Percentiles rank a stretch among this genome's conserved stretches.
Evolutionary conservation across 2,113 vertebrate species (phyloP).

Genomic region (Abramis brama): DNA sequence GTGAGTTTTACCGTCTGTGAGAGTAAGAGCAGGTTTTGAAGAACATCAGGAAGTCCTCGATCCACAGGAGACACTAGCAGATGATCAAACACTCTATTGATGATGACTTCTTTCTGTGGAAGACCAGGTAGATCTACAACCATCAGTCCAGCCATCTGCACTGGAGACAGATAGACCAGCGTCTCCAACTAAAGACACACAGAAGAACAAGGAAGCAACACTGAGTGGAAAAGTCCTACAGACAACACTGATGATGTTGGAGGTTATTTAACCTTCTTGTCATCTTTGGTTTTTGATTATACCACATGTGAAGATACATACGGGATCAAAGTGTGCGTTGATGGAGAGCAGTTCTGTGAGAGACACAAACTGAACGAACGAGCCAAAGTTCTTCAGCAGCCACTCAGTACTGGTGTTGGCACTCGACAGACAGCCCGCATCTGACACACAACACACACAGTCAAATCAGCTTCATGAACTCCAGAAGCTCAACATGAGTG

Average conservation of each 20-base stretch:
- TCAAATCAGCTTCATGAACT: neutral
- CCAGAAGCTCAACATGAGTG: neutral
- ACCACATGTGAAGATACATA: constrained; percentile 50
- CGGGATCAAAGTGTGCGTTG: constrained; percentile 65
- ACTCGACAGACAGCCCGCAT: constrained; percentile 56
- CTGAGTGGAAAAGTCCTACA: neutral
- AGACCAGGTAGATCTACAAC: constrained; percentile 35
- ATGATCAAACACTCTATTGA: constrained; percentile 65
- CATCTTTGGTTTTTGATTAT: no score
- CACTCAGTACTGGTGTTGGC: constrained; percentile 64
- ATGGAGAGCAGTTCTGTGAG: constrained; percentile 58
- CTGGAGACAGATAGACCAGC: constrained; percentile 57
- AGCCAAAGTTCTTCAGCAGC: constrained; percentile 66
- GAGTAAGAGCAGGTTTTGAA: constrained; percentile 42
- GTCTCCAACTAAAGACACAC: constrained; percentile 62
- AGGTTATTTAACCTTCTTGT: neutral
- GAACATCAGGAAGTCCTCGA: constrained; percentile 50
- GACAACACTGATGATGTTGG: no score
- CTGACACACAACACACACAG: constrained; percentile 1
- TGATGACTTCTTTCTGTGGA: constrained; percentile 52
- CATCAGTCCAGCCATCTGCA: constrained; percentile 67
- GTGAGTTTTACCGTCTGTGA: constrained; percentile 54
- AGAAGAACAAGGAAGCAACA: neutral
- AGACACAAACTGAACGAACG: constrained; percentile 57
- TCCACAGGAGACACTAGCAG: constrained; percentile 47